Evolutionary conservation across 2,113 vertebrate genomes (phyloP), one percentile per base, ranked within the genome.

Genomic region (Accipiter cooperii): DNA sequence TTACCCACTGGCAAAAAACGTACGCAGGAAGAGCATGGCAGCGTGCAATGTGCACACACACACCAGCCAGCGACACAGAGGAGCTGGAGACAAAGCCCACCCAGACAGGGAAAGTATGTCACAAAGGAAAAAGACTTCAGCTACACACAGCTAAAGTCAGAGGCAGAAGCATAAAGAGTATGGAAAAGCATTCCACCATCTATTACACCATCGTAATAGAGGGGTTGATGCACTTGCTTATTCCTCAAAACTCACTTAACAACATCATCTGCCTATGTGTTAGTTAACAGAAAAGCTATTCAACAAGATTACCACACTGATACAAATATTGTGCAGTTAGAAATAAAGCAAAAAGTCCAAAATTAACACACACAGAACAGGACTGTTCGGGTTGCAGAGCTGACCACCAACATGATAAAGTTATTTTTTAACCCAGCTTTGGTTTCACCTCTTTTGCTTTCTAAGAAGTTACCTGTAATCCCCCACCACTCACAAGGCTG

Each of bases 201-300:
- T 33, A 4, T 20, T 2, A 0, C 38, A 5, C 4, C 21, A 2
- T 6, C 5, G 1, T 4, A 5, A 6, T 3, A 4, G 34, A 15
- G 7, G 58, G 17, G 5, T 0, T 9, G 13, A 12, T 25, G 44
- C 15, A 5, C 16, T 52, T 18, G 15, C 63, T n/a, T 0, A 17
- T 5, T 29, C 44, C 79, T 7, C 64, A 44, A 8, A 44, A 17
- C 47, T 15, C 42, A 0, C 1, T 21, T 54, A 54, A 10, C 12
- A 5, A 12, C 31, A 36, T 5, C 3, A 0, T 1, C 46, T 2
- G 7, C 17, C 55, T 11, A 2, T 0, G 60, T 0, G 0, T 9
- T 9, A 15, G 46, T 15, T 10, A 6, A 18, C 57, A 4, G 61
- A 10, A 31, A 24, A 4, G 6, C 10, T 2, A 8, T 14, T 47